These are phyloP conservation scores for Eucidaris tribuloides DNA, from an alignment of 35 echinoderm and acorn worm species.

Conservation along the genomic window DNA sequence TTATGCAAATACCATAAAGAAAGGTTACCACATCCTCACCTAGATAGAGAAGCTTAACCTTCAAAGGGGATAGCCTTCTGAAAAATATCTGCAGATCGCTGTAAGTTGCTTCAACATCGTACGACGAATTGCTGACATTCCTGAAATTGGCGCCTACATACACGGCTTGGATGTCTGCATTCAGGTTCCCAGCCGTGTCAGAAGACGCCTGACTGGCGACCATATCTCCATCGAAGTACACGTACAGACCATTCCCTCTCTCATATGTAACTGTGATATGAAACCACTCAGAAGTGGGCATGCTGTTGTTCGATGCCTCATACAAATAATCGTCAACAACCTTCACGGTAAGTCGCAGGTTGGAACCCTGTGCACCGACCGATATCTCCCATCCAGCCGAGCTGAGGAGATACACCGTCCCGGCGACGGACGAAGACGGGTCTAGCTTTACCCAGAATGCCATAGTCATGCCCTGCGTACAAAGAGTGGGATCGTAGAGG, in stretches of 20 bases:
- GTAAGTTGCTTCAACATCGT: not conserved
- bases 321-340: slow-evolving; percentile 12
- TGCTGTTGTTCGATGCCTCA: not conserved
- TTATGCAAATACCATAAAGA: not conserved
- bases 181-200: not conserved
- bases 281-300: slow-evolving; percentile 62
- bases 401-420: slow-evolving; percentile 36
- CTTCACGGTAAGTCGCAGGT: not conserved
- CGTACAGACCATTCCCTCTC: not conserved
- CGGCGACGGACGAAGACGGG: not conserved
- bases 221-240: slow-evolving; percentile 42
- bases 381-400: not conserved
- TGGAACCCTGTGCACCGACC: not conserved
- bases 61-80: not conserved
- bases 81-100: slow-evolving; percentile 64
- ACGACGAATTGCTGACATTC: not conserved
- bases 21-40: slow-evolving; percentile 45
- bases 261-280: slow-evolving; percentile 59
- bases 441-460: slow-evolving; percentile 52
- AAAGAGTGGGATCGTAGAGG: slow-evolving; percentile 36
- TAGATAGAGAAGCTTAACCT: slow-evolving; percentile 27
- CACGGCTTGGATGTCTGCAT: not conserved
- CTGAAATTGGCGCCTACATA: not conserved
- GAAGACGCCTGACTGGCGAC: not conserved
- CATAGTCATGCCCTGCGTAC: slow-evolving; percentile 54